Conservation (phyloP, 2,797 vertebrate genomes). For the Xyrichtys novacula region DNA sequence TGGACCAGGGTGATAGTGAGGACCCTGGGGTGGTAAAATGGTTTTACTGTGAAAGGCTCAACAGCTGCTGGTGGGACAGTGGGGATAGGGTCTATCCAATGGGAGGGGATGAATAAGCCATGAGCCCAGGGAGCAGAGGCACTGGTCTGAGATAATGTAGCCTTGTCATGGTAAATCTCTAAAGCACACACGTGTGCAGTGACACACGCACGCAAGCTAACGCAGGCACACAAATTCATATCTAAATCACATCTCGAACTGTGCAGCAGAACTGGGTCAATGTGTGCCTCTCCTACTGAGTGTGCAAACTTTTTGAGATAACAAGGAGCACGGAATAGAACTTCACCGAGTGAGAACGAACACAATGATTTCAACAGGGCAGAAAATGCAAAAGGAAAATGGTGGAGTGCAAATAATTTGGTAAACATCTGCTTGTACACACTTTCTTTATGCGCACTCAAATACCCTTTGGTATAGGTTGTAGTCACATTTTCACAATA, state of each 20-base stretch:
- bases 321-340: constrained; percentile 56
- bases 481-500: constrained; percentile 18
- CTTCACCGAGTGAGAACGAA: constrained; percentile 34
- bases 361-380: constrained; percentile 5
- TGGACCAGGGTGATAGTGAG: constrained; percentile 45
- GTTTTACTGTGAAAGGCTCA: constrained; percentile 62
- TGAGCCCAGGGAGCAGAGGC: constrained; percentile 57
- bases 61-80: constrained; percentile 62
- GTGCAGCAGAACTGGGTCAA: constrained; percentile 76
- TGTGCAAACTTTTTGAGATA: constrained; percentile 68
- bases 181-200: constrained; percentile 23
- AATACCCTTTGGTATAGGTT: background rate
- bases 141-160: constrained; percentile 74
- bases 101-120: constrained; percentile 70
- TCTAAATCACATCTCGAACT: constrained; percentile 77
- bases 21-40: constrained; percentile 53
- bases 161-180: constrained; percentile 58
- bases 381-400: constrained; percentile 26
- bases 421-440: background rate
- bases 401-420: constrained; percentile 10
- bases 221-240: constrained; percentile 62
- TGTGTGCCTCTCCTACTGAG: constrained; percentile 62
- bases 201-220: constrained; percentile 20
- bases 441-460: background rate
- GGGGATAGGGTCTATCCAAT: constrained; percentile 51